These are phyloP conservation scores for Leptinotarsa undecemlineata DNA, from an alignment of 1,140 invertebrate genomes.

Conservation along the genomic window DNA sequence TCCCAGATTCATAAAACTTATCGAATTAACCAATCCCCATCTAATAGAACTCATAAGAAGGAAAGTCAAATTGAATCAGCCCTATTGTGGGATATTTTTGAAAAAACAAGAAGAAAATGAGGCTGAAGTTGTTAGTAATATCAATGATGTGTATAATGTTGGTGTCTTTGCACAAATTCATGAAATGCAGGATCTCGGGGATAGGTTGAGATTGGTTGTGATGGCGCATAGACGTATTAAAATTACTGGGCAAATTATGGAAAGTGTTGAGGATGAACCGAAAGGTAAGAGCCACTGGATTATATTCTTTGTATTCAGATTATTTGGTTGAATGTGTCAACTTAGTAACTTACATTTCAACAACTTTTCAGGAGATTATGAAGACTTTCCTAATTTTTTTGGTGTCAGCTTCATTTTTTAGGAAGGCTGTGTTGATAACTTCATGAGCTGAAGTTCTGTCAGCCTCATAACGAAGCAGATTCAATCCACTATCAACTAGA, in stretches of 20 bases:
- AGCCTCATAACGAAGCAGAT: no score
- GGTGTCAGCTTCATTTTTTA: no score
- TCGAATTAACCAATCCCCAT: constrained; percentile 87
- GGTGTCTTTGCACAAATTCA: constrained; percentile 98
- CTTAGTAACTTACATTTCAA: no score
- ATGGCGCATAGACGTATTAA: constrained; percentile 90
- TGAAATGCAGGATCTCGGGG: constrained; percentile 94
- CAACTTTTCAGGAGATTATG: no score
- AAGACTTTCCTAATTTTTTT: no score
- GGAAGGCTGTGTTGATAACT: no score
- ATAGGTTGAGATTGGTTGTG: constrained; percentile 88
- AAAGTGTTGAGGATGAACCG: constrained; percentile 62
- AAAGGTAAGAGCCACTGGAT: constrained; percentile 36
- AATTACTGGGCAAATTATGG: constrained; percentile 75
- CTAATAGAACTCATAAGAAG: constrained; percentile 89
- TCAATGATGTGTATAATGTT: constrained; percentile 88
- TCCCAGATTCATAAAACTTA: constrained; percentile 96
- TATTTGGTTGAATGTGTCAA: no score
- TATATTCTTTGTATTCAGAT: no score
- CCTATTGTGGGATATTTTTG: constrained; percentile 96
- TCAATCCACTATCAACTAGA: no score
- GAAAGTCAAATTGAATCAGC: constrained; percentile 95
- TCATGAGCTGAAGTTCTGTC: no score
- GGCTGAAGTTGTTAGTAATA: constrained; percentile 80
- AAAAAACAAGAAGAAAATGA: constrained; percentile 91